These are phyloP conservation scores for Steinernema scapterisci DNA, from an alignment of 2,888 invertebrate species.

Conservation along the genomic window DNA sequence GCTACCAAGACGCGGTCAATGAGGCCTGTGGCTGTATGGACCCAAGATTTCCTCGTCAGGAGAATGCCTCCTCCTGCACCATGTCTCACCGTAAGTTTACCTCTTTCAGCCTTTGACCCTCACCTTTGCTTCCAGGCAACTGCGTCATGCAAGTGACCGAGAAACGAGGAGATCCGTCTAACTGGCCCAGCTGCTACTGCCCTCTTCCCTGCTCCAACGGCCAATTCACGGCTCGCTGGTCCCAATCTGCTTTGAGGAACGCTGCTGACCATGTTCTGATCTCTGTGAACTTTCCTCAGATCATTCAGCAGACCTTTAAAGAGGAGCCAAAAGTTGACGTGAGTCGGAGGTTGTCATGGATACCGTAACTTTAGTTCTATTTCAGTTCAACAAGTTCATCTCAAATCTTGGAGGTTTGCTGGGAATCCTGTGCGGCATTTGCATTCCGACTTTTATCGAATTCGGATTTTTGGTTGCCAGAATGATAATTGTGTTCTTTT, in stretches of 20 bases:
- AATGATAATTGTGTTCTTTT: not conserved
- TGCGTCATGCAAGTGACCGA: conserved; percentile 39
- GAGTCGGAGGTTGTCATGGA: not conserved
- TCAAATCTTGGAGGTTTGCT: conserved; percentile 51
- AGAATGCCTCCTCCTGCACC: conserved; percentile 29
- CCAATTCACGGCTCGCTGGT: conserved; percentile 30
- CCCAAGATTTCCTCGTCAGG: conserved; percentile 37
- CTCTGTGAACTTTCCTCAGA: not conserved
- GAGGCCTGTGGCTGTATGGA: conserved; percentile 41
- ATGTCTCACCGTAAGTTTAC: conserved; percentile 33
- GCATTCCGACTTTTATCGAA: not conserved
- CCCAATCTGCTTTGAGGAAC: not conserved
- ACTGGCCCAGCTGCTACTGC: conserved; percentile 41
- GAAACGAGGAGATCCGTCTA: conserved; percentile 37
- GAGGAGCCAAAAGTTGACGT: not conserved
- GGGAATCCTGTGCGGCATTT: conserved; percentile 47
- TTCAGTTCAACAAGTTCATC: conserved; percentile 50
- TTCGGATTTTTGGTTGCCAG: not conserved
- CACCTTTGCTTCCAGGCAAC: conserved; percentile 31
- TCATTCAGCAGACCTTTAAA: not conserved
- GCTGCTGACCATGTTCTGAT: not conserved
- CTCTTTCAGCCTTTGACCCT: not conserved
- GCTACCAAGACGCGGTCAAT: conserved; percentile 42
- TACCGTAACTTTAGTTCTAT: not conserved
- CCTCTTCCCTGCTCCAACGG: conserved; percentile 40